A percentile compares a stretch with the other conserved stretches of the same genome.
These are phyloP conservation scores for Ceuthmochares aereus DNA, from an alignment of 2,113 vertebrate species.

Conservation along the genomic window DNA sequence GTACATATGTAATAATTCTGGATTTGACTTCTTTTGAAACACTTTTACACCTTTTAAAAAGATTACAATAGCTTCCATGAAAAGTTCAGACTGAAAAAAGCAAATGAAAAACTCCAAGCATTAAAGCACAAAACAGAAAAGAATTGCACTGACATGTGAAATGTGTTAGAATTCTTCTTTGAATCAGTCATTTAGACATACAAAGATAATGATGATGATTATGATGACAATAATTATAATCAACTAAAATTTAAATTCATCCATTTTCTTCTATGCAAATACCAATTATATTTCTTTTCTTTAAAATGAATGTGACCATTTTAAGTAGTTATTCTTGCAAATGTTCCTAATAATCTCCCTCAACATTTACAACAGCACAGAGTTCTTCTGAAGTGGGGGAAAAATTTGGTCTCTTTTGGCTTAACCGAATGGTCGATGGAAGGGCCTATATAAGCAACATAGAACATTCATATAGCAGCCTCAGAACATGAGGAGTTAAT, in stretches of 20 bases:
- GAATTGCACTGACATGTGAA: conserved; percentile 66
- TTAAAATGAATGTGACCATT: conserved; percentile 57
- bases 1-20: conserved; percentile 1
- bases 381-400: not conserved
- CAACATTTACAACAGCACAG: conserved; percentile 27
- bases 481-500: not conserved
- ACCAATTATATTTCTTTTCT: conserved; percentile 73
- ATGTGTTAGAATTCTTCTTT: conserved; percentile 63
- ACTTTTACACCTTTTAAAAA: conserved; percentile 25
- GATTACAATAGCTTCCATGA: conserved; percentile 51
- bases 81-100: conserved; percentile 69
- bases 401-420: not conserved
- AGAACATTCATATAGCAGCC: not conserved
- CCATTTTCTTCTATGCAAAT: conserved; percentile 70
- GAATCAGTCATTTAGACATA: conserved; percentile 69
- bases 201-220: conserved; percentile 75
- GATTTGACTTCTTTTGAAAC: conserved; percentile 45
- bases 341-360: conserved; percentile 58
- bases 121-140: conserved; percentile 57
- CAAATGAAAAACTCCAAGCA: conserved; percentile 47
- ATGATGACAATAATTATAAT: conserved; percentile 75
- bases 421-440: not conserved
- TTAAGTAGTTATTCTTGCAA: conserved; percentile 65
- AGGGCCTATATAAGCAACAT: not conserved
- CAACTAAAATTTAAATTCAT: conserved; percentile 72